These are phyloP conservation scores for Diaphora mendica DNA, from an alignment of 2,888 invertebrate genomes.

Conservation along the genomic window DNA sequence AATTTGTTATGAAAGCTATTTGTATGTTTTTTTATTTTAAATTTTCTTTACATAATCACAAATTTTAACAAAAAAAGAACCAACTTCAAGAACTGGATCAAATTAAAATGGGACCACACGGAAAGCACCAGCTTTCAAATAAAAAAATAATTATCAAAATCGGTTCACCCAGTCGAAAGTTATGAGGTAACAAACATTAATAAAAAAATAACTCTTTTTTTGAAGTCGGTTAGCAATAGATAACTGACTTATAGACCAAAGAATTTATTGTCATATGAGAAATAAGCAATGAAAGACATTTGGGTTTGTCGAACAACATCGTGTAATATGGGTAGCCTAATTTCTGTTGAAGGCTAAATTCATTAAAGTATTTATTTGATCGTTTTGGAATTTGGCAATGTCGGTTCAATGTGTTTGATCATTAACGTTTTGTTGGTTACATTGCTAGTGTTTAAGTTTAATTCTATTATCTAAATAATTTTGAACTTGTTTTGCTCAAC, in stretches of 20 bases:
- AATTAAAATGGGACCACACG: too few species aligned
- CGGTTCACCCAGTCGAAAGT: too few species aligned
- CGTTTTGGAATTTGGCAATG: not conserved
- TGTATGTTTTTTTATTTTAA: constrained; percentile 45
- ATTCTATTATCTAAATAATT: not conserved
- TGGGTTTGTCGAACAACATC: not conserved
- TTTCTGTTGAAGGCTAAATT: not conserved
- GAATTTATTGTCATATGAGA: not conserved
- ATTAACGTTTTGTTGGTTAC: not conserved
- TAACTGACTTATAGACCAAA: too few species aligned
- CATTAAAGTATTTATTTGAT: not conserved
- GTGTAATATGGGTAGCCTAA: not conserved
- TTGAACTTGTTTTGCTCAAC: not conserved
- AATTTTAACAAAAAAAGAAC: too few species aligned
- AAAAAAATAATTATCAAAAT: too few species aligned
- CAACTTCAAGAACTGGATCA: too few species aligned
- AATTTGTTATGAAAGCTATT: constrained; percentile 70
- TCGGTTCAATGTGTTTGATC: not conserved
- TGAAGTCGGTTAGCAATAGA: too few species aligned
- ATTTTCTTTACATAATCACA: too few species aligned
- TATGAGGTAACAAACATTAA: too few species aligned
- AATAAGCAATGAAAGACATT: not conserved
- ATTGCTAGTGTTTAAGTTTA: not conserved
- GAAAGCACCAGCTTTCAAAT: too few species aligned
- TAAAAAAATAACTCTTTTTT: too few species aligned